These are phyloP conservation scores for Noctua fimbriata DNA, from an alignment of 2,888 invertebrate species.

Conservation along the genomic window DNA sequence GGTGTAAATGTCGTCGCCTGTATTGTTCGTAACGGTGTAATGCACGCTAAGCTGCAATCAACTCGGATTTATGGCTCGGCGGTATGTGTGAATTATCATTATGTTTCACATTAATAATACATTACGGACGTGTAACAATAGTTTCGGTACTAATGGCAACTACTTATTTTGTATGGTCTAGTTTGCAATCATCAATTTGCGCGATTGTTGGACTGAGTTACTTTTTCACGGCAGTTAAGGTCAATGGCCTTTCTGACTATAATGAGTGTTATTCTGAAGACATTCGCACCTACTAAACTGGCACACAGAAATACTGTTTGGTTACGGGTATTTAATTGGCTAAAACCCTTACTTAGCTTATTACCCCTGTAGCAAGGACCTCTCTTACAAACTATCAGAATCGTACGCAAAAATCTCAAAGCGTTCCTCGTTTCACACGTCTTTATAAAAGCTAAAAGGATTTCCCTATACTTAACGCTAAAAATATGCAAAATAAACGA, in stretches of 20 bases:
- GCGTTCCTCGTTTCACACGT: constrained; percentile 16
- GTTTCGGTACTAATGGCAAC: constrained; percentile 53
- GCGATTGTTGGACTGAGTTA: constrained; percentile 6
- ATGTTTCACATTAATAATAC: constrained; percentile 59
- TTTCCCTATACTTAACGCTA: constrained; percentile 15
- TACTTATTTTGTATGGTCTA: constrained; percentile 49
- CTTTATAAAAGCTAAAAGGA: constrained; percentile 19
- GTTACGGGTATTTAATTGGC: background rate
- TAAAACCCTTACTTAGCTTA: background rate
- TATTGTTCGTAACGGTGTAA: constrained; percentile 67
- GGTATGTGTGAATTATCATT: constrained; percentile 64
- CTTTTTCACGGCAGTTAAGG: constrained; percentile 21
- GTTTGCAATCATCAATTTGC: constrained; percentile 40
- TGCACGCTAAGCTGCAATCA: constrained; percentile 59
- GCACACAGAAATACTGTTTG: background rate
- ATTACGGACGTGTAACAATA: constrained; percentile 56
- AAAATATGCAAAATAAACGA: constrained; percentile 60
- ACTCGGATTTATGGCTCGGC: constrained; percentile 61
- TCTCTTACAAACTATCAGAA: background rate
- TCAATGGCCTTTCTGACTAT: constrained; percentile 2
- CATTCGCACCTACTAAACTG: background rate
- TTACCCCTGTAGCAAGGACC: background rate
- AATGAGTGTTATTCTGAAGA: background rate
- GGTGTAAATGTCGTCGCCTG: constrained; percentile 67
- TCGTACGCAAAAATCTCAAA: background rate